Conservation (phyloP, 2,888 invertebrate species). For the Drosophila dives region DNA sequence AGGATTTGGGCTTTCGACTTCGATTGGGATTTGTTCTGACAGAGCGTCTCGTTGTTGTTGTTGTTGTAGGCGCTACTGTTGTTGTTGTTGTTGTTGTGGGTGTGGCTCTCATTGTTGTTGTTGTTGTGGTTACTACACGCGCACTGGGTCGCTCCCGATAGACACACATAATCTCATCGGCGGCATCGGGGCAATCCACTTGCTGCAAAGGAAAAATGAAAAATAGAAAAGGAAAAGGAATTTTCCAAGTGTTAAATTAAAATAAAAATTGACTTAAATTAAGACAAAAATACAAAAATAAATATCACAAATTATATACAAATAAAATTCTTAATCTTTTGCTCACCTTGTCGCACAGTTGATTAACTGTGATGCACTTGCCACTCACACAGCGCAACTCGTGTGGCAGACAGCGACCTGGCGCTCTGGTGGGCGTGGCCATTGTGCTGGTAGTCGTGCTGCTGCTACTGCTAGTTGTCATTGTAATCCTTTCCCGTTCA, state of each 20-base stretch:
- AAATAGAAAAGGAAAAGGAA: background rate
- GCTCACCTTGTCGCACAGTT: constrained; percentile 87
- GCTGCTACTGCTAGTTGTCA: constrained; percentile 2
- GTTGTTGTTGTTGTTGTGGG: constrained; percentile 29
- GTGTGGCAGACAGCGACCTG: constrained; percentile 83
- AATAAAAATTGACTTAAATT: background rate
- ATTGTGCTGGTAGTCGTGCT: constrained; percentile 21
- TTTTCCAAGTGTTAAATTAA: too few relatives aligned
- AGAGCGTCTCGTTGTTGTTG: constrained; percentile 63
- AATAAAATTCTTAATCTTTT: background rate
- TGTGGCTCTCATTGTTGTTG: constrained; percentile 19
- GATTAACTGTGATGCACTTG: constrained; percentile 87
- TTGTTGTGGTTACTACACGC: constrained; percentile 41
- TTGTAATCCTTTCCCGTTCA: constrained; percentile 48
- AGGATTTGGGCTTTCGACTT: constrained; percentile 79
- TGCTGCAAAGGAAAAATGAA: constrained; percentile 60
- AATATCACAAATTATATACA: background rate
- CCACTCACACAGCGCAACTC: constrained; percentile 88
- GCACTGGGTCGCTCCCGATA: constrained; percentile 84
- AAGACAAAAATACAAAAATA: background rate
- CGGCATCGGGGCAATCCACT: constrained; percentile 88
- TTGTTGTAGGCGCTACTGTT: constrained; percentile 19
- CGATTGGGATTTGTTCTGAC: constrained; percentile 76
- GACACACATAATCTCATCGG: constrained; percentile 88
- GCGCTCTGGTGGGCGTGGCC: constrained; percentile 28